Percentiles rank a stretch among this genome's conserved stretches.
These are phyloP conservation scores for Rhodophaea formosa DNA, from an alignment of 2,888 invertebrate genomes.

Conservation along the genomic window DNA sequence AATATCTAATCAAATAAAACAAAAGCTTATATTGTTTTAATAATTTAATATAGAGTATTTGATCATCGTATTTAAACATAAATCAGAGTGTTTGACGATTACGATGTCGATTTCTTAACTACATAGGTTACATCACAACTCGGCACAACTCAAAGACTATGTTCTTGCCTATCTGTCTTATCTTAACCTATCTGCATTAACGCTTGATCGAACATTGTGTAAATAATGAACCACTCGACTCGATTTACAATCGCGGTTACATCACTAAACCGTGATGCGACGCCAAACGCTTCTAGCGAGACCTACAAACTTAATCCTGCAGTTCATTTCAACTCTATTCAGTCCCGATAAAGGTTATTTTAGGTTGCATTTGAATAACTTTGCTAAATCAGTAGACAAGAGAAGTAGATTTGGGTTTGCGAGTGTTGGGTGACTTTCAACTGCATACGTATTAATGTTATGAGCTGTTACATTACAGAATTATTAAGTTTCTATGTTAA, in stretches of 20 bases:
- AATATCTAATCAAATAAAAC: too few species aligned
- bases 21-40: too few species aligned
- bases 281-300: slow-evolving; percentile 42
- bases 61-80: too few species aligned
- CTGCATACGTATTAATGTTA: slow-evolving; percentile 24
- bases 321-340: slow-evolving; percentile 26
- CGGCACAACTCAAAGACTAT: not conserved
- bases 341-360: slow-evolving; percentile 24
- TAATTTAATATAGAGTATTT: too few species aligned
- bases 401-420: slow-evolving; percentile 53
- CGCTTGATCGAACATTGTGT: slow-evolving; percentile 46
- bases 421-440: slow-evolving; percentile 46
- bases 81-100: too few species aligned
- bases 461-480: not conserved
- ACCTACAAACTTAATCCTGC: slow-evolving; percentile 30
- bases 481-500: too few species aligned
- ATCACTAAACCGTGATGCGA: slow-evolving; percentile 55
- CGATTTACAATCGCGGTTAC: slow-evolving; percentile 50
- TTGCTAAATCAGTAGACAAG: slow-evolving; percentile 53
- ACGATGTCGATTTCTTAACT: too few species aligned
- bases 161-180: not conserved
- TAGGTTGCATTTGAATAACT: slow-evolving; percentile 26
- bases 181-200: slow-evolving; percentile 31
- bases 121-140: not conserved
- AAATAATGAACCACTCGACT: slow-evolving; percentile 52